Evolutionary conservation across 2,888 invertebrate genomes (phyloP).

Genomic region (Drosophila acutilabella): DNA sequence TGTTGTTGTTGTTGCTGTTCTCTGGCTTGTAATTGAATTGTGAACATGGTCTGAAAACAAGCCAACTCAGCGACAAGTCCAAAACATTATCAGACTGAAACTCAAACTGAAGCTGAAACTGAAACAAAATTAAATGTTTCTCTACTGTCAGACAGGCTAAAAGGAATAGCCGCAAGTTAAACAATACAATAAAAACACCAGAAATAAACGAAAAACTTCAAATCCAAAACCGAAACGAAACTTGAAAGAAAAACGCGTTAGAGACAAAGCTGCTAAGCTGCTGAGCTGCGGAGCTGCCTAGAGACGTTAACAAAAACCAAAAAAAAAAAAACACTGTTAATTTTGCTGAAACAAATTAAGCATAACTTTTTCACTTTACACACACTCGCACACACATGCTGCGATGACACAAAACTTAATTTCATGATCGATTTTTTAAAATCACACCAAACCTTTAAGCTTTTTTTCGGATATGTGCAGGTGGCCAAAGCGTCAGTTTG

Average conservation of each 20-base stretch:
- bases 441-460: slow-evolving; percentile 34
- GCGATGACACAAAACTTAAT: slow-evolving; percentile 56
- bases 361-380: slow-evolving; percentile 54
- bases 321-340: slow-evolving; percentile 29
- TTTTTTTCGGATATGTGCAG: slow-evolving; percentile 5
- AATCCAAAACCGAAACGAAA: slow-evolving; percentile 53
- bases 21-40: slow-evolving; percentile 74
- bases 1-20: slow-evolving; percentile 52
- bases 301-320: slow-evolving; percentile 7
- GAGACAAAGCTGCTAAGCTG: slow-evolving; percentile 21
- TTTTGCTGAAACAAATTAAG: slow-evolving; percentile 67
- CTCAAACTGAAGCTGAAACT: slow-evolving; percentile 42
- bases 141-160: slow-evolving; percentile 50
- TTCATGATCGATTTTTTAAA: slow-evolving; percentile 59
- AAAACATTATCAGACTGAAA: slow-evolving; percentile 41
- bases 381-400: slow-evolving; percentile 6
- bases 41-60: slow-evolving; percentile 57
- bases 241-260: slow-evolving; percentile 36
- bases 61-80: slow-evolving; percentile 20
- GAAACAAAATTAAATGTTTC: slow-evolving; percentile 62
- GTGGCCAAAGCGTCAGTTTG: slow-evolving; percentile 16
- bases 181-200: slow-evolving; percentile 15
- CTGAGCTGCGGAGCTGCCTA: slow-evolving; percentile 18
- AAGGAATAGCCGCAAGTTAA: slow-evolving; percentile 55
- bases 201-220: slow-evolving; percentile 6